Conservation (phyloP, 1,140 invertebrate species). For the Hydropsyche tenuis region DNA sequence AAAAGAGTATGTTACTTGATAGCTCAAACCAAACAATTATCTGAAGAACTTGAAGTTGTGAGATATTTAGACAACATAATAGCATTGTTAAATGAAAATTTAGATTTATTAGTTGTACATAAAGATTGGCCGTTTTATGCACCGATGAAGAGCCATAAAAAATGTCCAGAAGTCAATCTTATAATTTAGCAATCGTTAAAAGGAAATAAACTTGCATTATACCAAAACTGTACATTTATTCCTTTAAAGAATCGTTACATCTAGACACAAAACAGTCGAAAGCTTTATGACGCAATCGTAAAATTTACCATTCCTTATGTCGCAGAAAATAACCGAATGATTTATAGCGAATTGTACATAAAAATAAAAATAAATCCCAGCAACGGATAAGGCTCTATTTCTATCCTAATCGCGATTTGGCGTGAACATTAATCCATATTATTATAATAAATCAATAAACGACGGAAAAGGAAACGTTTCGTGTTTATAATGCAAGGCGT, state of each 20-base stretch:
- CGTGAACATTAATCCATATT: conserved; percentile 23
- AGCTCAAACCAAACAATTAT: conserved; percentile 55
- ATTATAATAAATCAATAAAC: conserved; percentile 16
- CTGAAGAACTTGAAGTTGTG: conserved; percentile 54
- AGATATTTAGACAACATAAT: conserved; percentile 60
- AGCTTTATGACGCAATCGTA: neutral
- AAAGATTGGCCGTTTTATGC: conserved; percentile 57
- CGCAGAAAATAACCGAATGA: conserved; percentile 1
- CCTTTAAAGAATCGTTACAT: neutral
- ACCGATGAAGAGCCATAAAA: conserved; percentile 49
- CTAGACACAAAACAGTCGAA: neutral
- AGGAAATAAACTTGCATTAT: neutral
- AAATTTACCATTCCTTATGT: too few relatives aligned
- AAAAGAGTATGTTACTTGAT: conserved; percentile 39
- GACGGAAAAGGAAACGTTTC: conserved; percentile 3
- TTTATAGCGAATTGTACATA: conserved; percentile 6
- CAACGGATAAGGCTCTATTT: neutral
- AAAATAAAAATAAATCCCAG: neutral
- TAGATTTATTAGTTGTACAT: conserved; percentile 52
- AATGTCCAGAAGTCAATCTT: conserved; percentile 56
- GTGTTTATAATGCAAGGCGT: neutral
- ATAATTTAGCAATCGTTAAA: conserved; percentile 52
- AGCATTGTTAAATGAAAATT: conserved; percentile 57
- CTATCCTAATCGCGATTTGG: conserved; percentile 2
- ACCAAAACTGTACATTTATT: neutral